Evolutionary conservation across 2,113 vertebrate species (phyloP), one percentile per base, ranked within the genome.

Genomic region (Cephalopterus ornatus): DNA sequence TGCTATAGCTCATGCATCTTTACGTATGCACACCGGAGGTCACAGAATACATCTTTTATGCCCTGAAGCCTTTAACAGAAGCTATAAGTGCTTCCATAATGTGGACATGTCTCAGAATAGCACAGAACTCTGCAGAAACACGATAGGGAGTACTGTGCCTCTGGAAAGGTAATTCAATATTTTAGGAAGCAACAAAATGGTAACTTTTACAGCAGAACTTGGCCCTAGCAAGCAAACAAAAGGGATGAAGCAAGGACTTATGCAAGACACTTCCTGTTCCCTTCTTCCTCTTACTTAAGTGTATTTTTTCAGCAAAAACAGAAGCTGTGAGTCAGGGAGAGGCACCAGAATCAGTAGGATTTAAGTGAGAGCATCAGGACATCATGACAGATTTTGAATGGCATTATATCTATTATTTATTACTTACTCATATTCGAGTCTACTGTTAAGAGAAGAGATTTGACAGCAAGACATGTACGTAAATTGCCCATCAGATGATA

Each of bases 351-450:
- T 84, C 66, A 83, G 59, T 70, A 89, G 23, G 50, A 52, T 74
- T 86, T 49, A 65, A 89, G 65, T 85, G 55, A 97, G 62, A 91
- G 68, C 56, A 80, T 50, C 59, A 85, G 66, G 65, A 95, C 65
- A 3, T 68, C 97, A 63, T 58, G 65, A 79, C 63, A 96, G 56
- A 37, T 71, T 85, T 93, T 97, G 74, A 96, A 90, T 93, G 66
- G 66, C 47, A 17, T 75, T 96, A 88, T 83, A 97, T 97, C 53
- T 96, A 94, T 91, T 95, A 94, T 96, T 96, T 86, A 95, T 97
- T 94, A 86, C 62, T 76, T 73, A 89, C 63, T 96, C 76, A 76
- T 89, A 96, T 95, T 90, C 41, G 84, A 87, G 82, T 74, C 33
- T 80, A 89, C 56, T 94, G 72, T 90, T 96, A 95, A 82, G 33